phyloP scores from a whole-genome alignment of 2,113 vertebrate species.

The Nymphicus hollandicus region DNA sequence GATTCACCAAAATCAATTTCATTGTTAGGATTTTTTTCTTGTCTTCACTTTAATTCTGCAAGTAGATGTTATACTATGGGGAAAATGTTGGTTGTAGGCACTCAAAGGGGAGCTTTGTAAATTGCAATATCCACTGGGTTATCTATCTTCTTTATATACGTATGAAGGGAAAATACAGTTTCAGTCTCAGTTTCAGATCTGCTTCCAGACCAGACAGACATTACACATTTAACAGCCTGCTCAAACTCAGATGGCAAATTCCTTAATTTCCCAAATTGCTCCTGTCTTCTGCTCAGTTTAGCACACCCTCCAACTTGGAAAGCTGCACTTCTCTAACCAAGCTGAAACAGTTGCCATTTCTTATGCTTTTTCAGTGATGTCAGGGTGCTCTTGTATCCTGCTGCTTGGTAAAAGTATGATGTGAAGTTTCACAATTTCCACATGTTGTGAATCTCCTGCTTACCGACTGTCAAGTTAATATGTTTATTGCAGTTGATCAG shows the following conservation, averaged over 20 bases:
- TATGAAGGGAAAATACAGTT: background rate
- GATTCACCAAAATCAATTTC: background rate
- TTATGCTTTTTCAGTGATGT: background rate
- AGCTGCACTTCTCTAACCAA: background rate
- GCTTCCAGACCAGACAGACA: constrained; percentile 24
- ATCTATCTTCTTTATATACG: background rate
- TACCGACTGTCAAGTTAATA: background rate
- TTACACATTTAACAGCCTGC: constrained; percentile 16
- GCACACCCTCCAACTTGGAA: constrained; percentile 1
- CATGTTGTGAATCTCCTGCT: background rate
- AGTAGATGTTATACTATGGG: background rate
- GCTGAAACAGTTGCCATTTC: background rate
- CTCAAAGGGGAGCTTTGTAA: background rate
- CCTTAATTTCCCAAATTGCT: background rate
- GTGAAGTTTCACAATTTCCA: background rate
- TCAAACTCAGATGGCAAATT: constrained; percentile 10
- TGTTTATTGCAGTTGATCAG: background rate
- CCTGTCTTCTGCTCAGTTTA: constrained; percentile 2
- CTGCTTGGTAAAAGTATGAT: background rate
- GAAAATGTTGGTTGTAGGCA: background rate
- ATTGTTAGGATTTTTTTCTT: background rate
- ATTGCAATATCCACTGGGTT: background rate
- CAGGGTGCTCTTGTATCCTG: background rate
- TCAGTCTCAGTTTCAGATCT: constrained; percentile 3
- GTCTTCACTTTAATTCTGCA: background rate